A percentile compares a stretch with the other conserved stretches of the same genome.
phyloP scores from a whole-genome alignment of 1,140 invertebrate genomes.

The Chrysopa pallens region DNA sequence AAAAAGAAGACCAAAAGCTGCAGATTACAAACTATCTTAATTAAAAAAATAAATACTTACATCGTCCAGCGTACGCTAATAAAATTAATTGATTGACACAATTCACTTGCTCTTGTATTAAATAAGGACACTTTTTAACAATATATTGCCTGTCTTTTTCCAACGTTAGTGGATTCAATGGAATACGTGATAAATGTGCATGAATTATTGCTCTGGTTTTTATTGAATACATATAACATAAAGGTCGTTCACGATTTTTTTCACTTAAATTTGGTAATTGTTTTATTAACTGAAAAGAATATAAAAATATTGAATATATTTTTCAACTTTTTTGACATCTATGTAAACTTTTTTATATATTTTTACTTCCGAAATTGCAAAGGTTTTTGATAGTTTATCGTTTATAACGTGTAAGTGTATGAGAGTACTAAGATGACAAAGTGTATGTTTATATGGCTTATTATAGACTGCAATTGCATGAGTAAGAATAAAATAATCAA shows the following conservation, averaged over 20 bases:
- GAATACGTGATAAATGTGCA: constrained; percentile 77
- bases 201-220: constrained; percentile 89
- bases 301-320: too few relatives aligned
- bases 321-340: too few relatives aligned
- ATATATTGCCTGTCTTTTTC: constrained; percentile 76
- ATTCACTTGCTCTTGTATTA: constrained; percentile 96
- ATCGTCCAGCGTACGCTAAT: constrained; percentile 74
- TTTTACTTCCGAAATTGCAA: too few relatives aligned
- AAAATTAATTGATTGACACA: constrained; percentile 87
- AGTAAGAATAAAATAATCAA: too few relatives aligned
- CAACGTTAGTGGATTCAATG: constrained; percentile 60
- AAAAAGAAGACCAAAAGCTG: too few relatives aligned
- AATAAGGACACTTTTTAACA: constrained; percentile 80
- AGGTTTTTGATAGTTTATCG: too few relatives aligned
- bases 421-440: too few relatives aligned
- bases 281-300: constrained; percentile 60
- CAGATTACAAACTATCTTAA: too few relatives aligned
- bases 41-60: constrained; percentile 27
- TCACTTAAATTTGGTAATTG: constrained; percentile 78
- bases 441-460: too few relatives aligned
- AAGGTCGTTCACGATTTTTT: constrained; percentile 87
- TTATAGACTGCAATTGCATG: too few relatives aligned
- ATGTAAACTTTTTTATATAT: too few relatives aligned
- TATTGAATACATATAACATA: constrained; percentile 89
- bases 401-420: too few relatives aligned